Evolutionary conservation across 53 echinoderm and acorn worm genomes (phyloP), one percentile per base, ranked within the genome.

Genomic region (Zoroaster sp.): DNA sequence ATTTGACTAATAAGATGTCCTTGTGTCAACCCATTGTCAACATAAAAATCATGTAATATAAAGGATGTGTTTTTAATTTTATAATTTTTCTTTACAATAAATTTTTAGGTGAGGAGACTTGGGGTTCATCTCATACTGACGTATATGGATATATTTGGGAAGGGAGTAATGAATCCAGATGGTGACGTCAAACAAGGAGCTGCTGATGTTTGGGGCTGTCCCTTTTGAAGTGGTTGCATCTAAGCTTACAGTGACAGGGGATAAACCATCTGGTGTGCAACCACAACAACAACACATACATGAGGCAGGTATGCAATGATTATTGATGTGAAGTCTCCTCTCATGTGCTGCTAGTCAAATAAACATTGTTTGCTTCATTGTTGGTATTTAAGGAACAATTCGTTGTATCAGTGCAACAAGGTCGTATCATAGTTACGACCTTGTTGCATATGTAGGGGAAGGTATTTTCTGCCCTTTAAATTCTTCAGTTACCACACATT

Each of bases 151-250:
- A 66, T 75, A 30, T 46, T 85, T 5, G 85, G 30, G 1, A 81
- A 81, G 81, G 81, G 0, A 14, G 51, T 46, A 13, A 35, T 51
- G 21, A 85, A 85, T 35, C 47, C 71, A 5, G 49, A 70, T 9
- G 75, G 68, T 49, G 91, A 86, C 38, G 88, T 78, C 54, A 72
- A 88, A 42, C 71, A 44, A 36, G 65, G 43, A 32, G 79, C 9
- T 35, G 88, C 92, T 59, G 99, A 99, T 87, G 76, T 99, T 99
- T 92, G 99, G 99, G 17, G 92, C 99, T 54, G 96, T 99, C 2
- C 99, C 99, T 0, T 99, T 99, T 69, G 90, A 92, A 20, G 92
- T 90, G 14, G 91, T 95, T 5, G 91, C 93, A 10, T 75, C 93
- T 32, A 81, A 76, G 40, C 71, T 89, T 33, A 90, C 92, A 11